Evolutionary conservation across 2,113 vertebrate genomes (phyloP).

Genomic region (Seriola rivoliana): DNA sequence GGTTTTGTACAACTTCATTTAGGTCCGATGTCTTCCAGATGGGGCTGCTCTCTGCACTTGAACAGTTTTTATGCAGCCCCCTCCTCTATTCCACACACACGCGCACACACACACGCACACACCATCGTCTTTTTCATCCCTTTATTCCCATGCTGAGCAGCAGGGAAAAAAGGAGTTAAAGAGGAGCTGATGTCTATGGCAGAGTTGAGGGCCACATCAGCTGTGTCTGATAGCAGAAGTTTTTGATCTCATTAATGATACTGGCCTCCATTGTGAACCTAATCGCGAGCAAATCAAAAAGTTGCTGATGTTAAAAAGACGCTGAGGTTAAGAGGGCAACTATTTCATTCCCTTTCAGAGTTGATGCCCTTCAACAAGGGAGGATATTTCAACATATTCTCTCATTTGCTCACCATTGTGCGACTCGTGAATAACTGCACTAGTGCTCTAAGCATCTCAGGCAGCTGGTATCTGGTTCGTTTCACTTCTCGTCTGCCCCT

Average conservation of each 20-base stretch:
- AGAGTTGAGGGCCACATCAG: constrained; percentile 78
- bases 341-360: constrained; percentile 43
- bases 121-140: constrained; percentile 57
- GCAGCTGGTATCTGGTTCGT: constrained; percentile 18
- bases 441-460: neutral
- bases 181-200: constrained; percentile 64
- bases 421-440: constrained; percentile 16
- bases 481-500: constrained; percentile 24
- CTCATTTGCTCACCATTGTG: constrained; percentile 34
- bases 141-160: constrained; percentile 90
- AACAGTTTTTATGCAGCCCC: constrained; percentile 94
- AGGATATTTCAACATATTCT: constrained; percentile 39
- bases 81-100: constrained; percentile 9
- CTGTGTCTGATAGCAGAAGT: constrained; percentile 68
- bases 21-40: constrained; percentile 99
- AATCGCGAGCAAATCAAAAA: constrained; percentile 71
- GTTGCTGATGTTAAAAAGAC: constrained; percentile 62
- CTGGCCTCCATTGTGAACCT: constrained; percentile 72
- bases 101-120: constrained; percentile 10
- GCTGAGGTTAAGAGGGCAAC: constrained; percentile 54
- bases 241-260: constrained; percentile 78
- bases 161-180: constrained; percentile 42
- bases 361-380: constrained; percentile 44
- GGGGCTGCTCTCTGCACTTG: constrained; percentile 98
- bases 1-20: constrained; percentile 99